Evolutionary conservation across 37 sponge, comb jelly and placozoan genomes (phyloP).

Genomic region (Beroe ovata): DNA sequence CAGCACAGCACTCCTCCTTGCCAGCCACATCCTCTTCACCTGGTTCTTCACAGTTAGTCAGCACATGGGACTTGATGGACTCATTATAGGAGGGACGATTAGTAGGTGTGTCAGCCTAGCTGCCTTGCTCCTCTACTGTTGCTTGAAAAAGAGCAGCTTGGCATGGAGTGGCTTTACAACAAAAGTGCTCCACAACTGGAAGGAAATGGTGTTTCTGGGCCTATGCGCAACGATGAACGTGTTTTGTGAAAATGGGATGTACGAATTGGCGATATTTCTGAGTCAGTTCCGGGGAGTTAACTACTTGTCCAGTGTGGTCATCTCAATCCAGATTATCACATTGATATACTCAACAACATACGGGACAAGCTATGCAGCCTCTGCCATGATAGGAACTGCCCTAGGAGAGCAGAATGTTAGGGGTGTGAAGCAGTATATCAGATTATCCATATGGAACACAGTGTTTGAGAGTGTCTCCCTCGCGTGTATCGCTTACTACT

Average conservation of each 20-base stretch:
- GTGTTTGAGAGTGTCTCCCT: neutral
- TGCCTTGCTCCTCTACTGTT: neutral
- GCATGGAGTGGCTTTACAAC: slow-evolving; percentile 36
- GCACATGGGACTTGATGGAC: slow-evolving; percentile 8
- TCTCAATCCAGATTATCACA: slow-evolving; percentile 59
- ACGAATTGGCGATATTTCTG: slow-evolving; percentile 45
- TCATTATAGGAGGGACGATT: slow-evolving; percentile 33
- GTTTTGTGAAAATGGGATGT: slow-evolving; percentile 47
- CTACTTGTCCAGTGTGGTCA: slow-evolving; percentile 55
- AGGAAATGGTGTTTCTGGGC: slow-evolving; percentile 44
- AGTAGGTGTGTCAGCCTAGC: slow-evolving; percentile 18
- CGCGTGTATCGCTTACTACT: slow-evolving; percentile 1
- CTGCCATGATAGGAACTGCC: slow-evolving; percentile 50
- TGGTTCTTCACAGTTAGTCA: neutral
- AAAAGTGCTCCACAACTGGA: slow-evolving; percentile 31
- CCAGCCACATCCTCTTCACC: slow-evolving; percentile 24
- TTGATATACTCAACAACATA: slow-evolving; percentile 62
- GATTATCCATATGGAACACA: neutral
- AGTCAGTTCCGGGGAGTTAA: slow-evolving; percentile 64
- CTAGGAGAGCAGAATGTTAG: neutral
- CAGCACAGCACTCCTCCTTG: slow-evolving; percentile 13
- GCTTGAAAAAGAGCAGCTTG: neutral
- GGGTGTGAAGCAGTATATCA: slow-evolving; percentile 17
- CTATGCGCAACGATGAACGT: slow-evolving; percentile 8
- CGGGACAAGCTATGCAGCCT: slow-evolving; percentile 35